Evolutionary conservation across 2,113 vertebrate genomes (phyloP).

Genomic region (Oceanodroma tethys): DNA sequence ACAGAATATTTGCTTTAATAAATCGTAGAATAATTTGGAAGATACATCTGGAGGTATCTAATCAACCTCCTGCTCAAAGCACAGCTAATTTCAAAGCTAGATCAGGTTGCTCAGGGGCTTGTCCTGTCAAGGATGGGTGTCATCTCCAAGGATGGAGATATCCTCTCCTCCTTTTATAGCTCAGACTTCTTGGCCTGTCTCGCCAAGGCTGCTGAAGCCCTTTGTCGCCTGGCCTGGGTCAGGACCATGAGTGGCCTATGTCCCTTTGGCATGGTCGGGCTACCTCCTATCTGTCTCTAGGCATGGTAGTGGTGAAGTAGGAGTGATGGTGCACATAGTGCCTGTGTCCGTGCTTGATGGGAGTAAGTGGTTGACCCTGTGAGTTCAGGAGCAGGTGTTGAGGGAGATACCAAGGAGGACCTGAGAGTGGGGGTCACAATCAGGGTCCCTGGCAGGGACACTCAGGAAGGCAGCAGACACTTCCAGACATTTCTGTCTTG

Average conservation of each 20-base stretch:
- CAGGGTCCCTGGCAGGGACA: not conserved
- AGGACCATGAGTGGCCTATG: not conserved
- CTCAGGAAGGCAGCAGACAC: not conserved
- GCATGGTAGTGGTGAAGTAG: not conserved
- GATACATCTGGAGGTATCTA: not conserved
- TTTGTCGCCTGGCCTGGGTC: not conserved
- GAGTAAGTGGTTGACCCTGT: not conserved
- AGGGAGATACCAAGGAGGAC: not conserved
- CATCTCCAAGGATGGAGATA: not conserved
- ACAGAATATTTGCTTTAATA: not conserved
- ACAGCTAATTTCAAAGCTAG: not conserved
- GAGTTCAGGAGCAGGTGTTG: not conserved
- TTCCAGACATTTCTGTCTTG: not conserved
- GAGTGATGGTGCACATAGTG: rapidly evolving
- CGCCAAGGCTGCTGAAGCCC: not conserved
- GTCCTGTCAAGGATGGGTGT: not conserved
- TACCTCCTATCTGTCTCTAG: not conserved
- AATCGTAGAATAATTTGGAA: not conserved
- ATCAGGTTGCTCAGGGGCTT: not conserved
- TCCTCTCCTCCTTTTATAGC: not conserved
- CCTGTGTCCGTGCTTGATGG: not conserved
- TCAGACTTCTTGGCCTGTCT: not conserved
- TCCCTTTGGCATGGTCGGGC: not conserved
- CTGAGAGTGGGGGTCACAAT: not conserved
- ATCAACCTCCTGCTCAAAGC: not conserved